Percentiles rank a stretch among this genome's conserved stretches.
Evolutionary conservation across 2,797 vertebrate species (phyloP).

Genomic region (Argyrosomus regius): DNA sequence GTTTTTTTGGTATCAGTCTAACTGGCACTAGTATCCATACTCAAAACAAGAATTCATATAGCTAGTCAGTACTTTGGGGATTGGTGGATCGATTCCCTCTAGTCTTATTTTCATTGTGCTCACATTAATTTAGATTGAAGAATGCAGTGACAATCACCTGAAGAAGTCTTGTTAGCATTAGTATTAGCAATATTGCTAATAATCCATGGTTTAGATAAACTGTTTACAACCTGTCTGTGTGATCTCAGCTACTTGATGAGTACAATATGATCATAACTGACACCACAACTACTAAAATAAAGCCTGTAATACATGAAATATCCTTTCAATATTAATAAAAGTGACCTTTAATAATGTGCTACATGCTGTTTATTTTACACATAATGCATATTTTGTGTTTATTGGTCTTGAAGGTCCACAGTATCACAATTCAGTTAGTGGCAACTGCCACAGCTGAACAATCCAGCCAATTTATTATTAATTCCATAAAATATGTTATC

Average conservation of each 20-base stretch:
- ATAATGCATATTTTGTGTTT: no score
- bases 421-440: neutral
- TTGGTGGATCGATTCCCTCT: no score
- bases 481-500: constrained; percentile 5
- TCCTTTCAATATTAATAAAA: neutral
- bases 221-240: neutral
- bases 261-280: neutral
- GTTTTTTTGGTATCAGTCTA: no score
- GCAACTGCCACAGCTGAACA: neutral
- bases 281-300: neutral
- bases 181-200: neutral
- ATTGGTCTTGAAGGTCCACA: no score
- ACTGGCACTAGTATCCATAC: no score
- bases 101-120: neutral
- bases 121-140: neutral
- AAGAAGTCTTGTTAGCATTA: neutral
- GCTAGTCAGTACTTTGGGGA: no score
- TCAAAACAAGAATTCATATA: no score
- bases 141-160: neutral
- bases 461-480: constrained; percentile 21
- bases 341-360: neutral
- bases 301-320: neutral
- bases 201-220: neutral
- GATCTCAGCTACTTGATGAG: neutral
- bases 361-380: neutral